Evolutionary conservation across 2,113 vertebrate genomes (phyloP), one percentile per base, ranked within the genome.

Genomic region (Kryptolebias marmoratus): DNA sequence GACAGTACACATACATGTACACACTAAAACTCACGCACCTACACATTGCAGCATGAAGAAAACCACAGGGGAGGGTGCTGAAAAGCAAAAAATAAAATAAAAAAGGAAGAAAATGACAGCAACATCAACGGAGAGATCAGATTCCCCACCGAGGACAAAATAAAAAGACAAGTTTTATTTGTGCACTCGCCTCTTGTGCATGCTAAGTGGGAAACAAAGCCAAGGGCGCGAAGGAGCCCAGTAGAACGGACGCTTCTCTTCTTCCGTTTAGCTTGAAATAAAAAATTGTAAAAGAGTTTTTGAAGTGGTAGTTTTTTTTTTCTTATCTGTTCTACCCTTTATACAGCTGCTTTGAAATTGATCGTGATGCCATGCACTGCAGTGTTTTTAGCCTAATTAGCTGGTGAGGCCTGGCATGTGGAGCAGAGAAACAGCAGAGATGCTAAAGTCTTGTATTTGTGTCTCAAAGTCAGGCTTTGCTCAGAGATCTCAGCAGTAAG

Each of bases 261-360:
- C 72, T 84, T 70, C 77, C 67, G 36, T 90, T 89, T 89, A 89
- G 75, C 66, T 65, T 70, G 77, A 82, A 88, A 87, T 78, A 54
- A 67, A 89, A 72, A 62, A 68, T 54, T 64, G 68, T 68, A 64
- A 81, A 63, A 77, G 44, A 74, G 61, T 81, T 44, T 90, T 90
- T 87, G 87, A 92, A 90, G 89, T 88, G 73, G 86, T 88, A 78
- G 1, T 47, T 6, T 65, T 80, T 67, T 77, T 70, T 60, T 64
- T 52, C 44, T 67, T 57, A 53, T 71, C 58, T 31, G 31, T 79
- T 75, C 71, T 73, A 69, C 74, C 89, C 89, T 91, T 82, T 79
- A 83, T 88, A 90, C 87, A 87, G 79, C 84, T 85, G 82, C 88
- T 92, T 92, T 93, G 92, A 92, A 93, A 91, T 90, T 39, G 88